Base-by-base conservation (phyloP, 1,140 invertebrate genomes). In the Formica selysi region DNA sequence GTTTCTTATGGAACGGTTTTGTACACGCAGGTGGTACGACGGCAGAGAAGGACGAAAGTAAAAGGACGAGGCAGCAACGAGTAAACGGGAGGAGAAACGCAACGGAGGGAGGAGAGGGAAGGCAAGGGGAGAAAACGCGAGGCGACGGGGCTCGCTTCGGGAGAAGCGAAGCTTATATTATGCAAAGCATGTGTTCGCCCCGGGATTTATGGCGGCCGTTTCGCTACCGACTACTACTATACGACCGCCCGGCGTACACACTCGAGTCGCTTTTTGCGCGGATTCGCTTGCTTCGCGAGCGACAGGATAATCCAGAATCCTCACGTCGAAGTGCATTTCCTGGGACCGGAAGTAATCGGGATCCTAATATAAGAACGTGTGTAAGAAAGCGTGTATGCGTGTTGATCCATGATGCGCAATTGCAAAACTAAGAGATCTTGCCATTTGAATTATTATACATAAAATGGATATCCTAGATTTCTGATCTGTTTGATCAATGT, bases 171-270 rank as follows among this genome's bases (percentile, higher is more conserved):
- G 92, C 92, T 95, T 95, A 95, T 94, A 95, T 95, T 95, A 95
- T 95, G 94, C 93, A 94, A 94, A 94, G 92, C 93, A 93, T 95
- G 93, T 94, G 93, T 93, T 93, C 91, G 92, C 86, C 80, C 70
- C 68, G 92, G 89, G 91, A 95, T 95, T 95, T 95, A 95, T 94
- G 92, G 92, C 87, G 88, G 90, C 91, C 92, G 91, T 95, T 95
- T 94, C 92, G 92, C 90, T 90, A 93, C 87, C 92, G 86, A 92
- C 91, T 90, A 88, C 90, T 65, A 87, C 85, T 90, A 83, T 89
- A 86, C 80, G 78, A 70, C 80, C 78, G 62, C 59, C 67, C 41
- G 32, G 61, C 41, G 26, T 67, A 70, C 68, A 74, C 79, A 54
- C 84, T 81, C 87, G 85, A 90, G 67, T 85, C 68, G 76, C 26